These are phyloP conservation scores for Pipra filicauda DNA, from an alignment of 2,113 vertebrate genomes.

Conservation along the genomic window DNA sequence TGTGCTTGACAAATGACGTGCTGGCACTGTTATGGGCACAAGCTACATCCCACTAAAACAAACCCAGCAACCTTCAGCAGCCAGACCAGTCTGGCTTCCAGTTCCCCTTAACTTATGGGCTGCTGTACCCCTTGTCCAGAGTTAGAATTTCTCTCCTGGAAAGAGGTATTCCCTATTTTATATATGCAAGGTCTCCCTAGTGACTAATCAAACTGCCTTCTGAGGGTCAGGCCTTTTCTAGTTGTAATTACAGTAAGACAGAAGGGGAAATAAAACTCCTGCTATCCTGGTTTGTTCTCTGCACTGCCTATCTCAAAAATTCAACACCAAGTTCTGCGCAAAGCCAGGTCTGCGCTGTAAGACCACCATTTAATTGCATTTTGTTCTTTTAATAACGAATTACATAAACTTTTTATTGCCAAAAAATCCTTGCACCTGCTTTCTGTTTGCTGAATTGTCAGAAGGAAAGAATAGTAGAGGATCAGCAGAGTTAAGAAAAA, in stretches of 20 bases:
- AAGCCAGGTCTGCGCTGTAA: not conserved
- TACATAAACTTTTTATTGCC: not conserved
- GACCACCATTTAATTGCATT: not conserved
- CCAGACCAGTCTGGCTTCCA: not conserved
- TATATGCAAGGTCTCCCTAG: not conserved
- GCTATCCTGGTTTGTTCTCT: not conserved
- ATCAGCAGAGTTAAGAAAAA: conserved; percentile 28
- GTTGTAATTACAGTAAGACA: not conserved
- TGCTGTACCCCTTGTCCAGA: not conserved
- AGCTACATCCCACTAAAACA: not conserved
- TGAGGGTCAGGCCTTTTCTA: not conserved
- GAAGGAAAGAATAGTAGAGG: not conserved
- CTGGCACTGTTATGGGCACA: not conserved
- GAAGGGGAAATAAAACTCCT: not conserved
- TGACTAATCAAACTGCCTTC: not conserved
- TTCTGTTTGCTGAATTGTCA: conserved; percentile 40
- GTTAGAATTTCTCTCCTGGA: not conserved
- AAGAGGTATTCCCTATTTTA: fast-evolving
- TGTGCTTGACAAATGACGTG: fast-evolving
- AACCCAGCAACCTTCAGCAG: not conserved
- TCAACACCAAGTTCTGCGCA: not conserved
- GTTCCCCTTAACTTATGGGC: not conserved
- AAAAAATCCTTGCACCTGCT: conserved; percentile 7
- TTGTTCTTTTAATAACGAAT: not conserved
- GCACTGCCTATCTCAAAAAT: not conserved